Percentiles rank a stretch among this genome's conserved stretches.
phyloP scores from a whole-genome alignment of 2,888 invertebrate genomes.

The Boloria selene region DNA sequence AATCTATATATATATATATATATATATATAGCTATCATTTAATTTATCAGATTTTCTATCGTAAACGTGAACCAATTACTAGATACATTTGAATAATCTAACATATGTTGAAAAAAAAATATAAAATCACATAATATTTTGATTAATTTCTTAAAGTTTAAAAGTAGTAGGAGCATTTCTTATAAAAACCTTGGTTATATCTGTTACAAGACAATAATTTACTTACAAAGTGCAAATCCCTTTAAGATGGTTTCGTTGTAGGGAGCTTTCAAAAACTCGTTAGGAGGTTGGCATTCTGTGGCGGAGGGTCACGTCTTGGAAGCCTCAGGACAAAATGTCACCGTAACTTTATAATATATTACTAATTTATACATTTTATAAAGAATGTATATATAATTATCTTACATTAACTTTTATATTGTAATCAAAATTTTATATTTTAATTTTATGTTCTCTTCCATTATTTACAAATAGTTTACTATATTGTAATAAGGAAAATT shows the following conservation, averaged over 20 bases:
- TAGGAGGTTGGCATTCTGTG: slow-evolving; percentile 74
- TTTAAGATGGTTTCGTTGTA: slow-evolving; percentile 72
- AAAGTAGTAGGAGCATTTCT: neutral
- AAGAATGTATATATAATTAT: slow-evolving; percentile 23
- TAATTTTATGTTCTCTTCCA: too few species aligned
- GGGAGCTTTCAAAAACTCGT: slow-evolving; percentile 79
- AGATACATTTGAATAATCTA: too few species aligned
- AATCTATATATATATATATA: too few species aligned
- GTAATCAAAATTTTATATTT: too few species aligned
- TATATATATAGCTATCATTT: too few species aligned
- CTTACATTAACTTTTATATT: slow-evolving; percentile 3
- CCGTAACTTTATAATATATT: slow-evolving; percentile 43
- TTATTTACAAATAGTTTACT: too few species aligned
- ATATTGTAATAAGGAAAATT: too few species aligned
- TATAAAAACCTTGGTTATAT: slow-evolving; percentile 25
- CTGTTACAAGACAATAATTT: slow-evolving; percentile 54
- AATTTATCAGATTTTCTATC: too few species aligned
- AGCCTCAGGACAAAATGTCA: slow-evolving; percentile 67
- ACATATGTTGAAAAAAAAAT: too few species aligned
- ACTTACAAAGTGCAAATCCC: slow-evolving; percentile 78
- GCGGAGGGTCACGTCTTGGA: slow-evolving; percentile 73
- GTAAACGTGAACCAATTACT: too few species aligned
- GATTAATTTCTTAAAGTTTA: too few species aligned
- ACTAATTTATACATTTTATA: slow-evolving; percentile 35
- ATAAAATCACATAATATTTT: too few species aligned